Percentiles rank a stretch among this genome's conserved stretches.
These are phyloP conservation scores for Brachionus rotundiformis DNA, from an alignment of 1,140 invertebrate genomes.

Conservation along the genomic window DNA sequence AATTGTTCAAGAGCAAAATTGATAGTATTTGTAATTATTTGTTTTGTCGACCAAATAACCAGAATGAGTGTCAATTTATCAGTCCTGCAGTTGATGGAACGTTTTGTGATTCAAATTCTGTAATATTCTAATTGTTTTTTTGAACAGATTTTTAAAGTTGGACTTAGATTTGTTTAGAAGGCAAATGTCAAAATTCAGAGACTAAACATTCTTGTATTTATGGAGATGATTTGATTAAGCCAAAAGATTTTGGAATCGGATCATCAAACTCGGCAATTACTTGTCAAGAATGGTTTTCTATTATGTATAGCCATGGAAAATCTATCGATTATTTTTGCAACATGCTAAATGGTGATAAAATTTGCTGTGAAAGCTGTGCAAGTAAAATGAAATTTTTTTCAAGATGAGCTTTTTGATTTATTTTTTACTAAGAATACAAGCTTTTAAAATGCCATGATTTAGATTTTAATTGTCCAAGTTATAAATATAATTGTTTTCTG, in stretches of 20 bases:
- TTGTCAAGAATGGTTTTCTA: slow-evolving; percentile 7
- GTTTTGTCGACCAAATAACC: neutral
- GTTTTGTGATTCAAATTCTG: neutral
- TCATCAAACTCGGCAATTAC: neutral
- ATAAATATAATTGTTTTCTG: neutral
- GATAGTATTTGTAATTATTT: neutral
- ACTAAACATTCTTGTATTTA: neutral
- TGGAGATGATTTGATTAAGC: neutral
- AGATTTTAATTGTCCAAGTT: slow-evolving; percentile 11
- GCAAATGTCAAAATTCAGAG: neutral
- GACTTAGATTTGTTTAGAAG: neutral
- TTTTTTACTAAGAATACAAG: neutral
- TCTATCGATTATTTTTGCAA: neutral
- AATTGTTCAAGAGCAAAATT: neutral
- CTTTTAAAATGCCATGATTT: neutral
- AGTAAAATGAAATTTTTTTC: neutral
- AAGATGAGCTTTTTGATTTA: neutral
- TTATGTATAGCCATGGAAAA: neutral
- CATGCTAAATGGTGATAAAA: neutral
- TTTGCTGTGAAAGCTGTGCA: neutral
- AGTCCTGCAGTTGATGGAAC: slow-evolving; percentile 13
- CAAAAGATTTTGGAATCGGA: neutral
- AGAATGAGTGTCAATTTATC: neutral
- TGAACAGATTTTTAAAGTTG: too few species aligned
- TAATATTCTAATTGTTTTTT: neutral